A percentile compares a stretch with the other conserved stretches of the same genome.
Conservation (phyloP, 2,888 invertebrate genomes). For the Lordiphosa fenestrarum region DNA sequence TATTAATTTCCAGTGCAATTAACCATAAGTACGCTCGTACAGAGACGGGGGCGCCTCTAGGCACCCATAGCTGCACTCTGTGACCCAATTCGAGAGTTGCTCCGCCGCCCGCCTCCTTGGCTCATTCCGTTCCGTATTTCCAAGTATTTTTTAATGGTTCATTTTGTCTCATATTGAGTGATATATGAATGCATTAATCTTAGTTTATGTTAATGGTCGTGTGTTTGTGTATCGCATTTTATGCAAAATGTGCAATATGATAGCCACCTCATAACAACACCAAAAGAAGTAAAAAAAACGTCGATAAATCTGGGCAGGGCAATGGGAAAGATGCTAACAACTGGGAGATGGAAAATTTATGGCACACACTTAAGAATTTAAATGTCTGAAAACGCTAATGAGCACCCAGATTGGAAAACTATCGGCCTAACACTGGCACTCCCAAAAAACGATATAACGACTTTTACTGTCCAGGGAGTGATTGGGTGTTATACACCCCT, state of each 20-base stretch:
- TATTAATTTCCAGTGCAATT: slow-evolving; percentile 76
- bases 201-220: slow-evolving; percentile 63
- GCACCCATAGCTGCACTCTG: slow-evolving; percentile 33
- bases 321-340: neutral
- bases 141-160: slow-evolving; percentile 36
- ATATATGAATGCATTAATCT: slow-evolving; percentile 73
- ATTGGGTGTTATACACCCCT: no score
- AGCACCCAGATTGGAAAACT: no score
- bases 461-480: no score
- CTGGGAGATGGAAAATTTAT: no score
- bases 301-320: neutral
- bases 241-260: slow-evolving; percentile 54
- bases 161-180: slow-evolving; percentile 61
- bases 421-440: no score
- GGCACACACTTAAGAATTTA: no score
- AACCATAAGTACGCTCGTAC: slow-evolving; percentile 62
- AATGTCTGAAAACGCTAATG: no score
- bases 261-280: slow-evolving; percentile 10
- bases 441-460: no score
- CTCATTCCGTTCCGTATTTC: slow-evolving; percentile 5
- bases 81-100: slow-evolving; percentile 64
- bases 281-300: slow-evolving; percentile 2
- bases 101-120: slow-evolving; percentile 25
- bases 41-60: slow-evolving; percentile 27
- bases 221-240: slow-evolving; percentile 41